Conservation (phyloP, 2,888 invertebrate species). For the Himalopsyche kuldschensis region DNA sequence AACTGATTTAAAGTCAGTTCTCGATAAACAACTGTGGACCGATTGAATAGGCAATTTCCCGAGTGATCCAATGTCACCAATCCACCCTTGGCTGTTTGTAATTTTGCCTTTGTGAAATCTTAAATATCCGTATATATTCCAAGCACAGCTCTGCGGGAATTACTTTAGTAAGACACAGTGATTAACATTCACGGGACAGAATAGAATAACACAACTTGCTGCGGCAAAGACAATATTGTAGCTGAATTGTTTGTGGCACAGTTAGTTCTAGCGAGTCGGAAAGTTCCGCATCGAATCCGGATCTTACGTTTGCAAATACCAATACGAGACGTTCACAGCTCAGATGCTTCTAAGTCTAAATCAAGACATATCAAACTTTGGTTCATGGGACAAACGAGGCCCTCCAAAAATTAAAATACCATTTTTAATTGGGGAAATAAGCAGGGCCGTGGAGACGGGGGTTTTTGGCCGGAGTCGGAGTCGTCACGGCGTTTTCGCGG, state of each 20-base stretch:
- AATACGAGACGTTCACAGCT: neutral
- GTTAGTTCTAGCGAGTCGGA: slow-evolving; percentile 1
- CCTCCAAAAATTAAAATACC: too few relatives aligned
- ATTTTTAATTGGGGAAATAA: too few relatives aligned
- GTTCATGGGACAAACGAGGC: too few relatives aligned
- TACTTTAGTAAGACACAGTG: slow-evolving; percentile 8
- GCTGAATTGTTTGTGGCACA: slow-evolving; percentile 13
- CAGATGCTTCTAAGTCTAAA: neutral
- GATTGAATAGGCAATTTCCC: too few relatives aligned
- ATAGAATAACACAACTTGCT: slow-evolving; percentile 8
- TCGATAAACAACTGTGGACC: too few relatives aligned
- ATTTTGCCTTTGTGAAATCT: neutral
- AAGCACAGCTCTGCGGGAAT: neutral
- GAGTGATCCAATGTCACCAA: too few relatives aligned
- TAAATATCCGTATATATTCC: neutral
- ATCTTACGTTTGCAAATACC: neutral
- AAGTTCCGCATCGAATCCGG: slow-evolving; percentile 1
- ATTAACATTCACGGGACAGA: slow-evolving; percentile 11
- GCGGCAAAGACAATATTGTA: slow-evolving; percentile 20
- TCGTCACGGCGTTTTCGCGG: too few relatives aligned
- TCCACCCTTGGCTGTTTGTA: too few relatives aligned
- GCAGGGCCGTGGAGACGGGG: too few relatives aligned
- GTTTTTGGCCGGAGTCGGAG: too few relatives aligned
- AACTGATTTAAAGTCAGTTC: too few relatives aligned
- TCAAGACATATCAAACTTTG: neutral